Base-by-base conservation (phyloP, 2,113 vertebrate genomes). In the Felis chaus region DNA sequence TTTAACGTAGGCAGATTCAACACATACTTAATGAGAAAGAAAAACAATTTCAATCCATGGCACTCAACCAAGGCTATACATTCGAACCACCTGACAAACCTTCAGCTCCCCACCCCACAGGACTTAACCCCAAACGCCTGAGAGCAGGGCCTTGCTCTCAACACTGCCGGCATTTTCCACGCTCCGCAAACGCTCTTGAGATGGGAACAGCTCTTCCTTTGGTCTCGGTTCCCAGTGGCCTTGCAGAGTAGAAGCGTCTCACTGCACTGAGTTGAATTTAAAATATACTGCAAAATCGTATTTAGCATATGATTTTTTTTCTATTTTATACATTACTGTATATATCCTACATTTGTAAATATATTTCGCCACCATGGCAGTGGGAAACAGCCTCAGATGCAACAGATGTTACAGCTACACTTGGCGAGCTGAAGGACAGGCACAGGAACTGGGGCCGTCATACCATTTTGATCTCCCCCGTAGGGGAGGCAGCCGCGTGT, bases 361-460 rank as follows among this genome's bases (percentile, higher is more conserved):
- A 16, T 5, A 65, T 27, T 31, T n/a, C 1, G 33, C 18, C 23
- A 16, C 19, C 19, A 68, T 0, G 19, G 16, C 4, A 25, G 2
- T 7, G 10, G 27, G 57, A 6, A 21, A 27, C 10, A 36, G 36
- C 27, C 13, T 63, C 48, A 45, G 36, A 50, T 27, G 23, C 31
- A 25, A 13, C 3, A 21, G 21, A 31, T 3, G n/a, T 71, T 25
- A 6, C 9, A 19, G 4, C 12, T 27, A 11, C 6, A 5, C 1
- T 13, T n/a, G 74, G 19, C 50, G 13, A 61, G 14, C 39, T n/a
- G 7, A 74, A 63, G 84, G 19, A 6, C 5, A 2, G 31, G 50
- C 15, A n/a, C 6, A 50, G 48, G 36, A 53, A 27, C 9, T 6
- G 55, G 3, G 15, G 13, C 21, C 8, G 12, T 29, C 14, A 13